Evolutionary conservation across 2,797 vertebrate genomes (phyloP).

Genomic region (Melanotaenia pygmaea): DNA sequence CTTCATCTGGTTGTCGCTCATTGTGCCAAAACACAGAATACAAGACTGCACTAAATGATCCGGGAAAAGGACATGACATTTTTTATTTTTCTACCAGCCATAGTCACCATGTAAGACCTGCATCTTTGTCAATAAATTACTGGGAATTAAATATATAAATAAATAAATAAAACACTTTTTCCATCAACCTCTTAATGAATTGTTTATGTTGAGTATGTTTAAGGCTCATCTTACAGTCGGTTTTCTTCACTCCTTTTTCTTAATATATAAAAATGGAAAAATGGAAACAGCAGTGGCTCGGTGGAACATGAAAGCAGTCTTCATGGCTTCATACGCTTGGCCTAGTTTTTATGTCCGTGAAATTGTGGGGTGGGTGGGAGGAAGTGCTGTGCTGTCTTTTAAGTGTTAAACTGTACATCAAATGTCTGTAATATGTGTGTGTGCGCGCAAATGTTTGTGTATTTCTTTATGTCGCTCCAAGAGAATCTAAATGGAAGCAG

Average conservation of each 20-base stretch:
- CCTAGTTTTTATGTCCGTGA: slow-evolving; percentile 69
- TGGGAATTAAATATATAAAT: neutral
- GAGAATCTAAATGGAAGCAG: neutral
- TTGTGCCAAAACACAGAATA: slow-evolving; percentile 51
- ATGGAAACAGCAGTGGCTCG: slow-evolving; percentile 46
- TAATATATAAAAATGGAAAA: slow-evolving; percentile 32
- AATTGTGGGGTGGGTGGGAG: slow-evolving; percentile 60
- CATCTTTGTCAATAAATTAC: neutral
- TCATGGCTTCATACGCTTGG: slow-evolving; percentile 55
- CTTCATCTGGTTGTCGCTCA: slow-evolving; percentile 31
- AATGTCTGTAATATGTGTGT: slow-evolving; percentile 4
- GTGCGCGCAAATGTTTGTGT: neutral
- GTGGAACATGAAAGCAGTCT: slow-evolving; percentile 61
- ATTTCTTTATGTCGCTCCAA: neutral
- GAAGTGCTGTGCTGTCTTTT: slow-evolving; percentile 36
- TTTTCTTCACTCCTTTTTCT: slow-evolving; percentile 1
- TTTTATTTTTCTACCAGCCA: neutral
- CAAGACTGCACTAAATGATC: slow-evolving; percentile 29
- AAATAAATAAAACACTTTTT: no score
- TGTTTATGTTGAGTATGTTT: neutral
- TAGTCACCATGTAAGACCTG: slow-evolving; percentile 7
- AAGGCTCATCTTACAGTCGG: neutral
- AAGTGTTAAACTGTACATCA: slow-evolving; percentile 45
- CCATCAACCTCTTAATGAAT: neutral
- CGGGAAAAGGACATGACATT: slow-evolving; percentile 1